A percentile compares a stretch with the other conserved stretches of the same genome.
These are phyloP conservation scores for Ctenodactylus gundi DNA, from an alignment of 2,113 vertebrate genomes.

Conservation along the genomic window DNA sequence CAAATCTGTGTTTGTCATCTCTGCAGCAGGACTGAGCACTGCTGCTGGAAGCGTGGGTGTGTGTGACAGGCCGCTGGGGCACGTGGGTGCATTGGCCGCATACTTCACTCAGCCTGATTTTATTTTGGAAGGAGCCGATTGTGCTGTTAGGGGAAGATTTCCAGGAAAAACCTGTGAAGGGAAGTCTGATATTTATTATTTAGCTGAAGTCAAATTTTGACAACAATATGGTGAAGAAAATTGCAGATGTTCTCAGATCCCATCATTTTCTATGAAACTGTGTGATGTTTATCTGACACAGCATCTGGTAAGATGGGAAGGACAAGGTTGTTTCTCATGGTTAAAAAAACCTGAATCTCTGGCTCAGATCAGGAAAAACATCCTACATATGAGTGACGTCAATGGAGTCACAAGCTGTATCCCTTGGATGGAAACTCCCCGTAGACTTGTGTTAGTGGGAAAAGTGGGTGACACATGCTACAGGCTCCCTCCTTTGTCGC, in stretches of 20 bases:
- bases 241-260: conserved; percentile 47
- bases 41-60: no score
- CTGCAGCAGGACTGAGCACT: background rate
- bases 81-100: background rate
- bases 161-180: conserved; percentile 7
- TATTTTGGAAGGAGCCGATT: background rate
- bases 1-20: background rate
- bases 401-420: background rate
- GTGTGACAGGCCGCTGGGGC: background rate
- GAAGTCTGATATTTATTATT: conserved; percentile 21
- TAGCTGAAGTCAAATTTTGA: conserved; percentile 28
- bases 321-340: background rate
- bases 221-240: conserved; percentile 42
- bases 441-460: background rate
- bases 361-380: background rate
- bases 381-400: background rate
- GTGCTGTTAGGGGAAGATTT: background rate
- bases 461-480: background rate
- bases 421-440: background rate
- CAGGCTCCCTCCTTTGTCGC: background rate
- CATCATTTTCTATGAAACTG: conserved; percentile 40
- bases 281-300: conserved; percentile 28
- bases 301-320: background rate
- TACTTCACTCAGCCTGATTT: conserved; percentile 16
- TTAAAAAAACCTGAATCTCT: background rate